These are phyloP conservation scores for Sarcophaga carnaria DNA, from an alignment of 2,888 invertebrate genomes.

Conservation along the genomic window DNA sequence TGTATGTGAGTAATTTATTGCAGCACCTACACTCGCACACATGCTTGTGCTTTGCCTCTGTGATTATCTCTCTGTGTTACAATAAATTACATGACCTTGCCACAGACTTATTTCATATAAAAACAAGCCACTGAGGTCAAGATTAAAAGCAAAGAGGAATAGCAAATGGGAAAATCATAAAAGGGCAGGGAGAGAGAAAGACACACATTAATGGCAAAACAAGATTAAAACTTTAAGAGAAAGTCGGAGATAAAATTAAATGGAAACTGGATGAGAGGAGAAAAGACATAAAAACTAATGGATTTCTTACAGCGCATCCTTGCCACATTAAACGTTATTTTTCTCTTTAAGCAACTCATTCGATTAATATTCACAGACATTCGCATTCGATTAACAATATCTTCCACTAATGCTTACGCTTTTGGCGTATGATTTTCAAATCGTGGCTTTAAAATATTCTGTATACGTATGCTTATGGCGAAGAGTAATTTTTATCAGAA, in stretches of 20 bases:
- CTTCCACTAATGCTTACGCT: too few relatives aligned
- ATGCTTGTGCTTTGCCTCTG: neutral
- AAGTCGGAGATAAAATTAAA: neutral
- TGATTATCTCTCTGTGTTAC: neutral
- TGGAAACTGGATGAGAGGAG: neutral
- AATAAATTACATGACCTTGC: conserved; percentile 47
- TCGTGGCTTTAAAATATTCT: too few relatives aligned
- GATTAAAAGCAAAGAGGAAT: conserved; percentile 16
- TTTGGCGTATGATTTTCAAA: too few relatives aligned
- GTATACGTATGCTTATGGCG: too few relatives aligned
- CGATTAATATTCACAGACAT: too few relatives aligned
- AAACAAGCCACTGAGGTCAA: conserved; percentile 54
- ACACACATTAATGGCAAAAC: neutral
- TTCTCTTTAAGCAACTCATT: too few relatives aligned
- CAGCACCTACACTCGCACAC: too few relatives aligned
- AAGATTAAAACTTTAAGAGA: neutral
- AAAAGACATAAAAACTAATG: conserved; percentile 7
- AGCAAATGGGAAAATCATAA: neutral
- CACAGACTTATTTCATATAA: conserved; percentile 31
- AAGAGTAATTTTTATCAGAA: too few relatives aligned
- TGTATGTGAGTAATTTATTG: too few relatives aligned
- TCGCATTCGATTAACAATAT: too few relatives aligned
- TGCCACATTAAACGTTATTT: too few relatives aligned
- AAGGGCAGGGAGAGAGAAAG: neutral
- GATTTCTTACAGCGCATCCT: neutral